Conservation (phyloP, 2,113 vertebrate genomes). For the Chunga burmeisteri region DNA sequence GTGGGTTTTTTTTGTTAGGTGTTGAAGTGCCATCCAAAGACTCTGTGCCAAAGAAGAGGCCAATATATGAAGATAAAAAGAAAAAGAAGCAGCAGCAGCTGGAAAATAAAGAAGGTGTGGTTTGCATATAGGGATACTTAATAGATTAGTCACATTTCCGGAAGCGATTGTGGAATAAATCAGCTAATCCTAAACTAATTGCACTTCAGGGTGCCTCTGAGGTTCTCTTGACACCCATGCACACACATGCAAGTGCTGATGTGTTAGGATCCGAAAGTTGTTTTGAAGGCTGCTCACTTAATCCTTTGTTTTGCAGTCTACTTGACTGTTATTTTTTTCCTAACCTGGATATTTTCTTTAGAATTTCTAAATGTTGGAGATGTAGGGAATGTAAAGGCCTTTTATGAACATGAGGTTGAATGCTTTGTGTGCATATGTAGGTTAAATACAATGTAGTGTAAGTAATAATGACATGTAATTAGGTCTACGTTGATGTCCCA, state of each 20-base stretch:
- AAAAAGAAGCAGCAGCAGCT: conserved; percentile 87
- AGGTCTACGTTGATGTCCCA: background rate
- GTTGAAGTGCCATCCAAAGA: conserved; percentile 98
- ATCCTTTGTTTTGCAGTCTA: background rate
- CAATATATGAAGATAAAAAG: conserved; percentile 92
- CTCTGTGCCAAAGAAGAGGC: conserved; percentile 93
- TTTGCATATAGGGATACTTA: background rate
- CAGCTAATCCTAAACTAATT: background rate
- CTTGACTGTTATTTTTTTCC: background rate
- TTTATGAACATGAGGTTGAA: accelerated
- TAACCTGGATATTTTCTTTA: background rate
- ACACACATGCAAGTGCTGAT: background rate
- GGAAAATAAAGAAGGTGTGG: conserved; percentile 86
- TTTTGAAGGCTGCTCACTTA: background rate
- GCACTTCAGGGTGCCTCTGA: background rate
- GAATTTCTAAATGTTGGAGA: background rate
- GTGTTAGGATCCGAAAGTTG: background rate
- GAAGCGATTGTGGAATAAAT: background rate
- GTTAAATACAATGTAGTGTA: background rate
- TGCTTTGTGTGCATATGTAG: background rate
- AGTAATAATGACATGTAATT: background rate
- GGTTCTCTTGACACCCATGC: background rate
- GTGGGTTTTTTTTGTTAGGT: conserved; percentile 69
- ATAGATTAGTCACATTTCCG: background rate
- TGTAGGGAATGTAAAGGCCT: background rate